These are phyloP conservation scores for Leptopilina boulardi DNA, from an alignment of 1,140 invertebrate species.

Conservation along the genomic window DNA sequence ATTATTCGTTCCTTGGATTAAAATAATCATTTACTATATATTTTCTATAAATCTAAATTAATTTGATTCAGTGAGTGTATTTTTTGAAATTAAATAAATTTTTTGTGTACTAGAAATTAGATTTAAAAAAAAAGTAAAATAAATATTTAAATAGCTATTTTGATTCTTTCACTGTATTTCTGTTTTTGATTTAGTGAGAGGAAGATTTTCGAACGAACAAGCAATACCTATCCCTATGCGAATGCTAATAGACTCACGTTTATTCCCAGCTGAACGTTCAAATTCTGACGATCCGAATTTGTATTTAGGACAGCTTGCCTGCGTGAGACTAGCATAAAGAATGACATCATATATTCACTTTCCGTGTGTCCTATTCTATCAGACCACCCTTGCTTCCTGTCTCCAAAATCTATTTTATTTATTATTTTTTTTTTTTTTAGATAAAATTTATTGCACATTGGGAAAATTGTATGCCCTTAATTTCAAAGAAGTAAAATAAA, in stretches of 20 bases:
- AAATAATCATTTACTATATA: too few relatives aligned
- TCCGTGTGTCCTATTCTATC: not conserved
- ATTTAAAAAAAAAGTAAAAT: too few relatives aligned
- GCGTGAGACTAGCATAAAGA: constrained; percentile 22
- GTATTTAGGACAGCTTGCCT: constrained; percentile 57
- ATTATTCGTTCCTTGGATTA: too few relatives aligned
- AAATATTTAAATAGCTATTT: too few relatives aligned
- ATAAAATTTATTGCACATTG: too few relatives aligned
- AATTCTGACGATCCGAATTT: constrained; percentile 55
- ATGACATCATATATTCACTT: constrained; percentile 24
- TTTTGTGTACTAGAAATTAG: too few relatives aligned
- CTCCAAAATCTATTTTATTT: not conserved
- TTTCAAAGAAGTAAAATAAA: too few relatives aligned
- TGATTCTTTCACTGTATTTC: not conserved
- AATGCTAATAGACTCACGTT: constrained; percentile 48
- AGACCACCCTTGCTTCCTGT: not conserved
- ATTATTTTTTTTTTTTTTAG: not conserved
- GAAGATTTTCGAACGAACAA: constrained; percentile 17
- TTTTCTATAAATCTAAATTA: too few relatives aligned
- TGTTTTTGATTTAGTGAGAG: not conserved
- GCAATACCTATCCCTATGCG: too few relatives aligned
- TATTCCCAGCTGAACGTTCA: constrained; percentile 53
- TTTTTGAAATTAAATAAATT: too few relatives aligned
- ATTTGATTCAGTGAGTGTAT: too few relatives aligned
- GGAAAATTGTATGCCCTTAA: too few relatives aligned